phyloP scores from a whole-genome alignment of 2,113 vertebrate species.

The Tiliqua scincoides region DNA sequence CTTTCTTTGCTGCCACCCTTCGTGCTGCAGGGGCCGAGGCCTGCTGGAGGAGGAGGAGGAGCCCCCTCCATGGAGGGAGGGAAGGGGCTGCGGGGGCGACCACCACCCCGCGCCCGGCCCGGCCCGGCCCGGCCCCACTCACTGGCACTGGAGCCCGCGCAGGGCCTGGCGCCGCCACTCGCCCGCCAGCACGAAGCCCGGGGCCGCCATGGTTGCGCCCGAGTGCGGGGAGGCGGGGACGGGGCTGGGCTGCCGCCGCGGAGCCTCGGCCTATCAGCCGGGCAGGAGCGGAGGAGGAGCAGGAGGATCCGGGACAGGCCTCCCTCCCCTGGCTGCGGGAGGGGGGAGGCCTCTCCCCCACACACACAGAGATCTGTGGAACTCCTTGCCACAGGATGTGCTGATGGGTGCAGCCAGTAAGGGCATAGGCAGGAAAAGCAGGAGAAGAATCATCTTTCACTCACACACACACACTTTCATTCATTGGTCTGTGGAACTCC shows the following conservation, averaged over 20 bases:
- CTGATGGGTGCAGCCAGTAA: too few relatives aligned
- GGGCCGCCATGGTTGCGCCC: background rate
- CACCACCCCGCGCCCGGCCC: background rate
- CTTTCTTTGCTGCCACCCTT: background rate
- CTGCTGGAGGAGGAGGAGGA: too few relatives aligned
- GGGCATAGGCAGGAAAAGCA: too few relatives aligned
- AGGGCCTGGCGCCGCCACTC: constrained; percentile 6
- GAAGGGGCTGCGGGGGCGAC: too few relatives aligned
- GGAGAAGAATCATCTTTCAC: too few relatives aligned
- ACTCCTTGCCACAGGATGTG: too few relatives aligned
- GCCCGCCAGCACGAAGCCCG: background rate
- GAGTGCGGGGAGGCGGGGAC: background rate
- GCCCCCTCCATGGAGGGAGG: background rate
- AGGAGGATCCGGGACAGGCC: background rate
- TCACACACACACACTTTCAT: too few relatives aligned
- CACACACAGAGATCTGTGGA: too few relatives aligned
- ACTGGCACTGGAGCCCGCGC: constrained; percentile 49
- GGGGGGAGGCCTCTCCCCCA: too few relatives aligned
- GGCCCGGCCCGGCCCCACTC: constrained; percentile 19
- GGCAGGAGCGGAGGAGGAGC: background rate
- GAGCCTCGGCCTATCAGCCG: background rate
- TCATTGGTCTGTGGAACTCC: too few relatives aligned
- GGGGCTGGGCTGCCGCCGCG: background rate
- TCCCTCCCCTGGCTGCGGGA: background rate
- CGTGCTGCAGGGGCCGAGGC: background rate